Evolutionary conservation across 2,888 invertebrate genomes (phyloP), one percentile per base, ranked within the genome.

Genomic region (Aspidiotus destructor): DNA sequence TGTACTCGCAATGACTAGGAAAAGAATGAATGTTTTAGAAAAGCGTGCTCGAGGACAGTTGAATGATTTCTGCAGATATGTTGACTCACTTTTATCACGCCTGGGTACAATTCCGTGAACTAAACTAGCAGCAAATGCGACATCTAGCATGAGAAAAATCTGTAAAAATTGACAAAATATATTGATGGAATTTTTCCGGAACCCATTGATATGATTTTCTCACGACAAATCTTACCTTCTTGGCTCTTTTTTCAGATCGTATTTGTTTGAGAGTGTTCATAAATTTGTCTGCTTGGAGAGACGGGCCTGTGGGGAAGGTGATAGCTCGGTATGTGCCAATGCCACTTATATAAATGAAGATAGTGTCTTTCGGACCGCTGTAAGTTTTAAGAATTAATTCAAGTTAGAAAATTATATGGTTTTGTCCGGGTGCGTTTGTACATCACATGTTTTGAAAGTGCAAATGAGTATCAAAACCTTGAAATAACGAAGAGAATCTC

Each of bases 261-360:
- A 7, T 9, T 15, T 15, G 52, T 9, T 41, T 3, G 8, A 63
- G 15, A 7, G 10, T n/a, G 7, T 63, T 11, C 1, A n/a, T 8
- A 13, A 63, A 28, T 41, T 63, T 41, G 9, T 15, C 41, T 1
- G 52, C n/a, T 2, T 41, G 2, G 7, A 63, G n/a, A 41, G 53
- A 52, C 11, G 53, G 41, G 13, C 63, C 63, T 13, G 54, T 15
- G n/a, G 63, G 63, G 53, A 63, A 63, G 0, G 63, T 54, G 8
- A 63, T 10, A 17, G 40, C 40, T 41, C 41, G 40, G n/a, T 13
- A 63, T 5, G 63, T 7, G 8, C 9, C 17, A 5, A 54, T 8
- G 1, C 63, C 63, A 11, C 40, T 54, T 0, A 63, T 10, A 41
- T 63, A 41, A 6, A 63, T 8, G 54, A 63, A 63, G 8, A 63